Evolutionary conservation across 2,797 vertebrate species (phyloP), one percentile per base, ranked within the genome.

Genomic region (Trematomus bernacchii): DNA sequence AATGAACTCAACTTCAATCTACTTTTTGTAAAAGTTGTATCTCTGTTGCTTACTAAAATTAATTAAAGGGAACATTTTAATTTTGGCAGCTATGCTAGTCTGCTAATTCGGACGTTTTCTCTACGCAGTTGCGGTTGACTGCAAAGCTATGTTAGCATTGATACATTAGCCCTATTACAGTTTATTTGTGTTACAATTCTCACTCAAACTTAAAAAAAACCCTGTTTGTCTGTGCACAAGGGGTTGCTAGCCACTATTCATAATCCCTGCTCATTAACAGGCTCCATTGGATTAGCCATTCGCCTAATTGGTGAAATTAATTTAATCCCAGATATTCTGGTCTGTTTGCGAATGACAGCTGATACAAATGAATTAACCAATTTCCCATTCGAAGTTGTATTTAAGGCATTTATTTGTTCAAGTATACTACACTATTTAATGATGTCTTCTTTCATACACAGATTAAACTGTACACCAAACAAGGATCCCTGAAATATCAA

Each of bases 381-480:
- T 44, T 52, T 13, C 15, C 10, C 21, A 47, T 37, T 7, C 27
- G 23, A 4, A 4, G 9, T 3, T 4, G 1, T 27, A 10, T 23
- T 37, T 23, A 37, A 19, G 52, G 7, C n/a, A 40, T 21, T 4
- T 11, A 33, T 10, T 23, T 1, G 1, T 46, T 19, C 0, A 11
- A 11, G 30, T 37, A 18, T 9, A 6, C 6, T 6, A 37, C 7
- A 37, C 6, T 43, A 10, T 1, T 33, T 37, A 9, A 33, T 21
- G 55, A 10, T 80, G n/a, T 80, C 18, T 42, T 61, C n/a, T 52
- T 2, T 68, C 11, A 1, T 58, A 66, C 77, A 30, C 91, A 99
- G 98, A 96, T 99, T 79, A 99, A 99, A 88, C 50, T 99, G 21
- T 99, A 99, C 78, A 99, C 98, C 3, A 99, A 98, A 76, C 98